These are phyloP conservation scores for Drosophila willistoni DNA, from an alignment of 1,140 invertebrate genomes.

Conservation along the genomic window DNA sequence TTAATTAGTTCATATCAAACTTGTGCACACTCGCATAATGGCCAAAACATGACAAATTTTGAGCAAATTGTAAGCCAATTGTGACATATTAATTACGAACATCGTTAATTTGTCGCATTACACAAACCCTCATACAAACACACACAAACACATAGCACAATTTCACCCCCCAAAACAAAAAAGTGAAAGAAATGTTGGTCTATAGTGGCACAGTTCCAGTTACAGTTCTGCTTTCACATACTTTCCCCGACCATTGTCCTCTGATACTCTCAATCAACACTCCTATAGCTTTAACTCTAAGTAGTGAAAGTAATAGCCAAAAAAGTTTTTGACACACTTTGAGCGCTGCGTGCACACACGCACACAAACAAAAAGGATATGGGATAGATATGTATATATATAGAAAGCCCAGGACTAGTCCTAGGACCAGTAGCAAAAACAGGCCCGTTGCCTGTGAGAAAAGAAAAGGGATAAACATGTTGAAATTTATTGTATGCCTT, in stretches of 20 bases:
- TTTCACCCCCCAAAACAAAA: constrained; percentile 5
- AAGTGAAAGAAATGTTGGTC: constrained; percentile 26
- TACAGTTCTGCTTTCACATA: neutral
- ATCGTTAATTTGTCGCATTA: constrained; percentile 77
- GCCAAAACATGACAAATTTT: constrained; percentile 71
- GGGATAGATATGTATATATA: constrained; percentile 23
- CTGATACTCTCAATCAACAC: constrained; percentile 11
- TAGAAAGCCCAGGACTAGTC: neutral
- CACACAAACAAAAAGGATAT: constrained; percentile 7
- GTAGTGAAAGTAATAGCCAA: constrained; percentile 76
- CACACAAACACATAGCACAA: neutral
- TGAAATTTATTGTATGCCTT: constrained; percentile 70
- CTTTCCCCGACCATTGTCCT: neutral
- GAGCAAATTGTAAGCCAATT: constrained; percentile 77
- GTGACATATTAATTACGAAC: constrained; percentile 75
- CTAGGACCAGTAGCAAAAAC: neutral
- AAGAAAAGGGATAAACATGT: constrained; percentile 73
- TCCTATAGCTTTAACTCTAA: constrained; percentile 35
- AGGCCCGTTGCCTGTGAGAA: constrained; percentile 19
- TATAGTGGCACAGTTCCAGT: constrained; percentile 13
- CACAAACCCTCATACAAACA: constrained; percentile 22
- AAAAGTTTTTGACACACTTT: constrained; percentile 76
- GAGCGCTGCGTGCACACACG: constrained; percentile 34
- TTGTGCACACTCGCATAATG: constrained; percentile 26
- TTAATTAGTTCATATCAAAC: neutral